A percentile compares a stretch with the other conserved stretches of the same genome.
Conservation (phyloP, 1,140 invertebrate species). For the Eumaeus atala region DNA sequence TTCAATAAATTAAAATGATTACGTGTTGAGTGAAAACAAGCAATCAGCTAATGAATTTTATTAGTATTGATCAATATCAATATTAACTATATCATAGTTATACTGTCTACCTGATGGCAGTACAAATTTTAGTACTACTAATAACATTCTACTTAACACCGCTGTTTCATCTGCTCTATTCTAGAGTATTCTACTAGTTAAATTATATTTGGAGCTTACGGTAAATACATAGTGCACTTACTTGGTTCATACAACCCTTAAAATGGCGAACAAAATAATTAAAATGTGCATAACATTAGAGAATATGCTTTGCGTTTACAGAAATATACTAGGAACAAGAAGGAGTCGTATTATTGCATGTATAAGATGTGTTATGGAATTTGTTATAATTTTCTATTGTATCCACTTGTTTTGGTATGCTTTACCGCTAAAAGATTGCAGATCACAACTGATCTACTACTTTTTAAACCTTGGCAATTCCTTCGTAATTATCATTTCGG, state of each 20-base stretch:
- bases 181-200: too few species aligned
- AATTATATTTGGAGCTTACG: too few species aligned
- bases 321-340: background rate
- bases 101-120: too few species aligned
- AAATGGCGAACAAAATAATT: conserved; percentile 14
- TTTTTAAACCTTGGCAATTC: background rate
- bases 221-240: too few species aligned
- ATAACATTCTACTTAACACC: too few species aligned
- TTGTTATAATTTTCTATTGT: background rate
- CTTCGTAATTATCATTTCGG: conserved; percentile 6
- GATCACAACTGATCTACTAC: background rate
- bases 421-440: background rate
- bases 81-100: background rate
- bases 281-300: conserved; percentile 12
- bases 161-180: too few species aligned
- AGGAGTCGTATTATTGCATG: background rate
- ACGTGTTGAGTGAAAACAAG: background rate
- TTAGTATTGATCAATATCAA: background rate
- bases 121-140: too few species aligned
- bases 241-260: background rate
- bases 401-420: background rate
- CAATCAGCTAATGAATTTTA: background rate
- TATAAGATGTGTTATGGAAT: background rate
- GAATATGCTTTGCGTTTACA: conserved; percentile 13
- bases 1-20: too few species aligned